phyloP scores from a whole-genome alignment of 1,140 invertebrate genomes.

The Lepidurus arcticus region DNA sequence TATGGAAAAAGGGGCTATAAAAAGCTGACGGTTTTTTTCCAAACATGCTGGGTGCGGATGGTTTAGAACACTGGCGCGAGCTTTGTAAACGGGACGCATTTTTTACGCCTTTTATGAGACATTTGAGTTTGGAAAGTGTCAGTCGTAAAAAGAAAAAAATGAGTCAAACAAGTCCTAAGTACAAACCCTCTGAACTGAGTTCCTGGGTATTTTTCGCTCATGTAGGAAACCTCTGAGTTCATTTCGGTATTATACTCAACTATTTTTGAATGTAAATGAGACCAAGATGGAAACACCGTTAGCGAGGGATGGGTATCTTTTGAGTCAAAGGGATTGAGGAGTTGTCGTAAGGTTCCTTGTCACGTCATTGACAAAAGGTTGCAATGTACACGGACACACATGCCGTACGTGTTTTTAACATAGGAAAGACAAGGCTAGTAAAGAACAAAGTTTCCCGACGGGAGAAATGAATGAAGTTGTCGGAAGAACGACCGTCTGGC shows the following conservation, averaged over 20 bases:
- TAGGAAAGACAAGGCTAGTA: background rate
- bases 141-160: background rate
- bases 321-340: too few species aligned
- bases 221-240: too few species aligned
- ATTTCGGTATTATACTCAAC: too few species aligned
- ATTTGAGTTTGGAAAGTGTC: background rate
- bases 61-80: background rate
- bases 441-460: background rate
- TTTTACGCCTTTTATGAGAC: constrained; percentile 4
- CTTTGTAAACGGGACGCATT: background rate
- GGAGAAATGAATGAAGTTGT: background rate
- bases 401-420: too few species aligned
- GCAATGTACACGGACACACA: too few species aligned
- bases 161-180: background rate
- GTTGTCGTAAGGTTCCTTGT: too few species aligned
- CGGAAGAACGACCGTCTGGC: background rate
- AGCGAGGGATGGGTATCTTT: too few species aligned
- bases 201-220: background rate
- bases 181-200: background rate
- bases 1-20: background rate
- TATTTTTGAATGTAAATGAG: too few species aligned
- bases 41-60: background rate
- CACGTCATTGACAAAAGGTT: too few species aligned
- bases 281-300: too few species aligned
- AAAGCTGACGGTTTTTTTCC: background rate